phyloP scores from a whole-genome alignment of 2,888 invertebrate species.

The Eupithecia exiguata region DNA sequence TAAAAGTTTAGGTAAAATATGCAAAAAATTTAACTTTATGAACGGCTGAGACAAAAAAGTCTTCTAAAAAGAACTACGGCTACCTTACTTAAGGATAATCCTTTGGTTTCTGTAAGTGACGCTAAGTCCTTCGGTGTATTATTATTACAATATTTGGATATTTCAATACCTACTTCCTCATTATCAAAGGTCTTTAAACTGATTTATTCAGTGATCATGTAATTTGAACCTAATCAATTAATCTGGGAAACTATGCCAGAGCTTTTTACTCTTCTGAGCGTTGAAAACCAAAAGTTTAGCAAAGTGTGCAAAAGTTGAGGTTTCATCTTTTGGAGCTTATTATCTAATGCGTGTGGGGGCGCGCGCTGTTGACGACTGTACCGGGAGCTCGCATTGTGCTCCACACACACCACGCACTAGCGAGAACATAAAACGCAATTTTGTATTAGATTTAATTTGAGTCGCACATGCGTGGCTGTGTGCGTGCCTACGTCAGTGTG shows the following conservation, averaged over 20 bases:
- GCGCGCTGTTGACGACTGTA: constrained; percentile 65
- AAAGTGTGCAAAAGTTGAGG: not conserved
- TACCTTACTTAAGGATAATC: not conserved
- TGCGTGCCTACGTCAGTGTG: constrained; percentile 56
- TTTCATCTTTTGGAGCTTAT: constrained; percentile 20
- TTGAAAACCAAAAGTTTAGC: not conserved
- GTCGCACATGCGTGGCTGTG: constrained; percentile 59
- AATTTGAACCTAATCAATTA: not conserved
- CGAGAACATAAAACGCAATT: constrained; percentile 83
- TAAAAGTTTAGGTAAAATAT: not conserved
- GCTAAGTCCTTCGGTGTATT: not conserved
- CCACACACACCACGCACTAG: constrained; percentile 78
- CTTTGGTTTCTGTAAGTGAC: not conserved
- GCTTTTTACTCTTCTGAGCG: not conserved
- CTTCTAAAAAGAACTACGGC: not conserved
- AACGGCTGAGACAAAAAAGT: not conserved
- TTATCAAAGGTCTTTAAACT: not conserved
- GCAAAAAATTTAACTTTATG: not conserved
- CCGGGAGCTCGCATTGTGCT: constrained; percentile 75
- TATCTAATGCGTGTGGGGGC: constrained; percentile 53
- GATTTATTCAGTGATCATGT: not conserved
- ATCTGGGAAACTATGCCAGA: not conserved
- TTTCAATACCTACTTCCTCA: not conserved
- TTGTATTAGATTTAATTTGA: constrained; percentile 84
- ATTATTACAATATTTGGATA: not conserved